Evolutionary conservation across 2,888 invertebrate species (phyloP), one percentile per base, ranked within the genome.

Genomic region (Molanna angustata): DNA sequence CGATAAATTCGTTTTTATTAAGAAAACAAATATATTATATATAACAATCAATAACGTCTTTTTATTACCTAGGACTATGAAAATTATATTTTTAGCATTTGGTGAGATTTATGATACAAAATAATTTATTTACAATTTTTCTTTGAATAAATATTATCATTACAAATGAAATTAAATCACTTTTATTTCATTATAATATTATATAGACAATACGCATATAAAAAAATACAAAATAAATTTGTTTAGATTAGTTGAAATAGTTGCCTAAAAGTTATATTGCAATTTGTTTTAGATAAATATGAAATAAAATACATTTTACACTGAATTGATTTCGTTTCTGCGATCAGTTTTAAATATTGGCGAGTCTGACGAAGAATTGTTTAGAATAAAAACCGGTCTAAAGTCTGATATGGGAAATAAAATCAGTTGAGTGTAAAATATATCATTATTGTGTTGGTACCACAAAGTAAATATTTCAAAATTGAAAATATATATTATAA

Each of bases 31-130:
- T 46, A 51, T 51, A 55, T n/a, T n/a, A 48, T 47, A 55, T 50
- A 56, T 58, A 58, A 58, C 58, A 58, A 58, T 55, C 56, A 58
- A 58, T 58, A 58, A 58, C 58, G 56, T 52, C 33, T 45, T 49
- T 48, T 46, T 19, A 33, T 51, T 53, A 45, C 43, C 57, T 58
- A 55, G 51, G 55, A 56, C 55, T 55, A 55, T 53, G 6, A 45
- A 27, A 39, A 35, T 41, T 20, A 54, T 58, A 53, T 54, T 45
- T 39, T 58, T 49, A 53, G 48, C 49, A 55, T 57, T 57, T 57
- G 54, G 54, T 57, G 42, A 45, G 46, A 39, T 51, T 51, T 57
- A 57, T 57, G 13, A 53, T 54, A 57, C 53, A 57, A 50, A 52
- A 52, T 48, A 52, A 56, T 43, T 43, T 56, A 52, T 56, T 46